Conservation (phyloP, 2,113 vertebrate genomes). For the Synodontis membranacea region DNA sequence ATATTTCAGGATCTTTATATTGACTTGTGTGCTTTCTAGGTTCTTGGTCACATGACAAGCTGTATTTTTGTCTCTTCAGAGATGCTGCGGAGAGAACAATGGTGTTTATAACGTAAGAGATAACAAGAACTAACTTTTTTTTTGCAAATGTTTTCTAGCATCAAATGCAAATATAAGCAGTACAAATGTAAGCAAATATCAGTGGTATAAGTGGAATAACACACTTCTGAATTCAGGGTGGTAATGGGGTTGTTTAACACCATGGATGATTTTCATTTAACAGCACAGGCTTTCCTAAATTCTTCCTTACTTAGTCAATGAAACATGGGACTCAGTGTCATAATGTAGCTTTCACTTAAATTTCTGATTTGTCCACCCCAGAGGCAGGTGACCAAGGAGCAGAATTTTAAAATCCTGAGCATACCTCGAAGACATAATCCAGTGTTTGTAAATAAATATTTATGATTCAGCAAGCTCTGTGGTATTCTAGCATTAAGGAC, state of each 20-base stretch:
- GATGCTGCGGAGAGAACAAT: too few species aligned
- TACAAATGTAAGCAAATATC: background rate
- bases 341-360: background rate
- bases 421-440: background rate
- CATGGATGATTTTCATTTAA: background rate
- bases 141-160: background rate
- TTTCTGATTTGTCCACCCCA: background rate
- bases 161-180: background rate
- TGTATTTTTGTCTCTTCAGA: too few species aligned
- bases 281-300: background rate
- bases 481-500: background rate
- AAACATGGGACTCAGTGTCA: background rate
- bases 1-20: too few species aligned
- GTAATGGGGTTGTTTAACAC: background rate
- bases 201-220: background rate
- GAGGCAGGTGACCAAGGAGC: background rate
- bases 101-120: too few species aligned
- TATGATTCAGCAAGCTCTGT: background rate
- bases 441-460: conserved; percentile 14
- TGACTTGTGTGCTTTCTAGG: too few species aligned
- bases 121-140: background rate
- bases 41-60: too few species aligned
- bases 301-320: background rate
- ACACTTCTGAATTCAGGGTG: background rate
- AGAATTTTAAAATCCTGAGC: background rate